Conservation (phyloP, 2,113 vertebrate genomes). For the Epinephelus fuscoguttatus region DNA sequence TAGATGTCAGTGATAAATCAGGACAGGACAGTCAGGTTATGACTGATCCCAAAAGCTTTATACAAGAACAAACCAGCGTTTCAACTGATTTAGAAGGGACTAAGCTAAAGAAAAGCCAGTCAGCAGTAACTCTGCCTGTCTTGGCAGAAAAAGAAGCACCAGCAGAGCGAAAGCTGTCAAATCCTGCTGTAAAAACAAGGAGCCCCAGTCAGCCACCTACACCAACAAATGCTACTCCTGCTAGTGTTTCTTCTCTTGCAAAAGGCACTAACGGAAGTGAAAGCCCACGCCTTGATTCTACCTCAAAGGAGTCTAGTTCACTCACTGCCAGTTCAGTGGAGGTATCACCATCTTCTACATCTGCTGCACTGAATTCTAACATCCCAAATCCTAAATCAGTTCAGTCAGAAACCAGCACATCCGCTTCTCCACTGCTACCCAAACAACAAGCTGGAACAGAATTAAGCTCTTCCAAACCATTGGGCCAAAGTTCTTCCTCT, state of each 20-base stretch:
- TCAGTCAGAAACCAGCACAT: slow-evolving; percentile 21
- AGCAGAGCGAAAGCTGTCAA: slow-evolving; percentile 22
- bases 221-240: slow-evolving; percentile 8
- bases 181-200: slow-evolving; percentile 27
- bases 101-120: slow-evolving; percentile 56
- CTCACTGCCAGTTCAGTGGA: slow-evolving; percentile 9
- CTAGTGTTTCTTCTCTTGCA: slow-evolving; percentile 14
- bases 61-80: slow-evolving; percentile 37
- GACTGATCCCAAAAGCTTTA: slow-evolving; percentile 22
- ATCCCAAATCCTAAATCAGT: slow-evolving; percentile 20
- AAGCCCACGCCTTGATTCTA: slow-evolving; percentile 14
- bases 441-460: slow-evolving; percentile 23
- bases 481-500: slow-evolving; percentile 23
- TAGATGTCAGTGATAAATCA: slow-evolving; percentile 28
- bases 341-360: slow-evolving; percentile 1
- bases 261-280: slow-evolving; percentile 27
- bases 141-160: slow-evolving; percentile 61
- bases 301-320: slow-evolving; percentile 36
- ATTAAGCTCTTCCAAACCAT: neutral
- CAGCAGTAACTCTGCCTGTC: slow-evolving; percentile 33
- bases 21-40: slow-evolving; percentile 17
- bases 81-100: slow-evolving; percentile 80
- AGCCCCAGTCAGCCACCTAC: slow-evolving; percentile 8
- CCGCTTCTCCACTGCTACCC: neutral
- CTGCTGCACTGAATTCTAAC: slow-evolving; percentile 7